Percentiles rank a stretch among this genome's conserved stretches.
Conservation (phyloP, 2,797 vertebrate species). For the Clarias platycephalus region DNA sequence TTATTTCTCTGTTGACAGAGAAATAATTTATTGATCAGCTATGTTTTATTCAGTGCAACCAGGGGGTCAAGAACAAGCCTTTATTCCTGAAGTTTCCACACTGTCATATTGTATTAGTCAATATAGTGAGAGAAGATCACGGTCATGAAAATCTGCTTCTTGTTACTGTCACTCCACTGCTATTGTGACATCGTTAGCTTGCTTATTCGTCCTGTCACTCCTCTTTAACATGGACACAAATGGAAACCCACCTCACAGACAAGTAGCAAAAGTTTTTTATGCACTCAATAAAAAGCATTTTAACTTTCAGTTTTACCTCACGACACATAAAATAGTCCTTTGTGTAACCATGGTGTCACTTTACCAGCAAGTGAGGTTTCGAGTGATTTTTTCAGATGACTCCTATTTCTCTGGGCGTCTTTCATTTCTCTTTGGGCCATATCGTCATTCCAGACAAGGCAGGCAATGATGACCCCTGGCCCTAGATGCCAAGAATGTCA, state of each 20-base stretch:
- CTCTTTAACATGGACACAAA: slow-evolving; percentile 67
- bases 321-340: slow-evolving; percentile 59
- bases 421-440: slow-evolving; percentile 61
- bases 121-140: slow-evolving; percentile 30
- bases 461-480: slow-evolving; percentile 58
- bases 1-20: slow-evolving; percentile 51
- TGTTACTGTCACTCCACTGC: slow-evolving; percentile 74
- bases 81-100: slow-evolving; percentile 68
- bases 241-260: slow-evolving; percentile 58
- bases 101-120: slow-evolving; percentile 49
- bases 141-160: slow-evolving; percentile 69
- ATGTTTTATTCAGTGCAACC: slow-evolving; percentile 74
- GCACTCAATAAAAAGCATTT: slow-evolving; percentile 68
- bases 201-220: slow-evolving; percentile 68
- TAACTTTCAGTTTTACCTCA: slow-evolving; percentile 71
- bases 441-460: slow-evolving; percentile 67
- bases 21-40: slow-evolving; percentile 73
- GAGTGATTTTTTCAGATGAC: slow-evolving; percentile 72
- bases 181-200: slow-evolving; percentile 67
- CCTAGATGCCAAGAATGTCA: slow-evolving; percentile 53
- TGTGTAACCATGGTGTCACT: slow-evolving; percentile 58
- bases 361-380: slow-evolving; percentile 61
- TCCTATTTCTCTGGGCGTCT: slow-evolving; percentile 55
- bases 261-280: slow-evolving; percentile 41
- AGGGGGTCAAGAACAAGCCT: slow-evolving; percentile 55